Evolutionary conservation across 1,140 invertebrate species (phyloP).

Genomic region (Leptopilina clavipes): DNA sequence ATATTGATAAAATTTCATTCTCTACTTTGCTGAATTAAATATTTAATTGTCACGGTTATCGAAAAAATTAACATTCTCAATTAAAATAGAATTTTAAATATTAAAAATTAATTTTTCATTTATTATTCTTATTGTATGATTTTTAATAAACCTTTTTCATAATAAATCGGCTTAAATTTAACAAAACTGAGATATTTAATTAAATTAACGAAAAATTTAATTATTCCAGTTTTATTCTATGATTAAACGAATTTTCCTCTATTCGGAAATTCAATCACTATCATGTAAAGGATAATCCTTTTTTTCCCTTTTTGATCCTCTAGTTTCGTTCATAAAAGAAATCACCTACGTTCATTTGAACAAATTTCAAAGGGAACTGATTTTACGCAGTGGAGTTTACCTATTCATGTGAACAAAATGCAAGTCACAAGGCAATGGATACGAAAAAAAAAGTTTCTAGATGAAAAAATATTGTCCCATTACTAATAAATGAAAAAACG

Average conservation of each 20-base stretch:
- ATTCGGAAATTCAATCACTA: too few species aligned
- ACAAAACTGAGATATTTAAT: too few species aligned
- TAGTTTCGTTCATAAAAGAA: conserved; percentile 4
- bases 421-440: neutral
- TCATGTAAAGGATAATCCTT: neutral
- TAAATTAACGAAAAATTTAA: too few species aligned
- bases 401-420: conserved; percentile 15
- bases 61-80: too few species aligned
- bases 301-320: neutral
- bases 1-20: conserved; percentile 1
- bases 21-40: neutral
- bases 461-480: neutral
- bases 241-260: too few species aligned
- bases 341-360: neutral
- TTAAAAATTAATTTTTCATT: too few species aligned
- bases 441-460: neutral
- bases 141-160: too few species aligned
- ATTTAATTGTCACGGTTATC: too few species aligned
- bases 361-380: conserved; percentile 18
- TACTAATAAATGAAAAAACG: neutral
- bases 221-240: too few species aligned
- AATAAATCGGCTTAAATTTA: too few species aligned
- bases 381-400: conserved; percentile 18
- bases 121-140: too few species aligned
- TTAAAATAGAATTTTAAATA: too few species aligned